Evolutionary conservation across 2,113 vertebrate species (phyloP).

Genomic region (Pithys albifrons): DNA sequence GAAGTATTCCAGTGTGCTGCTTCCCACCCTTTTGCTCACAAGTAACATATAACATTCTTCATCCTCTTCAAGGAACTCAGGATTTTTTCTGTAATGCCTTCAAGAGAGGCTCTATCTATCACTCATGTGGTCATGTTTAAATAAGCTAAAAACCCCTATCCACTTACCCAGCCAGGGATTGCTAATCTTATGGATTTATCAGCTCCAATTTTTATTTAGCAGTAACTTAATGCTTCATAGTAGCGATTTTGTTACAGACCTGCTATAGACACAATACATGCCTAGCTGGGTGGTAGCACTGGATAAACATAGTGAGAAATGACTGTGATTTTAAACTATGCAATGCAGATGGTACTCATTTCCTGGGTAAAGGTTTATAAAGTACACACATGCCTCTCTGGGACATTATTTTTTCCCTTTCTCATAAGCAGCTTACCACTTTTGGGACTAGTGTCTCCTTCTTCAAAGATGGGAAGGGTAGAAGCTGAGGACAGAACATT

Average conservation of each 20-base stretch:
- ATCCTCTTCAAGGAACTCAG: background rate
- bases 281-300: fast-evolving
- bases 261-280: too few species aligned
- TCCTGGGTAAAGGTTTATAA: background rate
- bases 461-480: background rate
- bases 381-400: background rate
- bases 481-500: background rate
- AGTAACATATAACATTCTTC: fast-evolving
- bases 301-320: background rate
- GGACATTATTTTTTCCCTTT: background rate
- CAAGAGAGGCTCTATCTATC: background rate
- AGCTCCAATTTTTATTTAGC: background rate
- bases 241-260: background rate
- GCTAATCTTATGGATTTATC: background rate
- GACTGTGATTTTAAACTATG: background rate
- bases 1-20: background rate
- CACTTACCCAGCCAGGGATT: background rate
- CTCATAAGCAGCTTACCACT: background rate
- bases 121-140: background rate
- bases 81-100: background rate
- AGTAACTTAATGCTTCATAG: background rate
- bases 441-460: background rate
- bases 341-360: background rate
- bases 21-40: background rate
- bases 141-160: background rate